These are phyloP conservation scores for Zaprionus bogoriensis DNA, from an alignment of 2,888 invertebrate genomes.

Conservation along the genomic window DNA sequence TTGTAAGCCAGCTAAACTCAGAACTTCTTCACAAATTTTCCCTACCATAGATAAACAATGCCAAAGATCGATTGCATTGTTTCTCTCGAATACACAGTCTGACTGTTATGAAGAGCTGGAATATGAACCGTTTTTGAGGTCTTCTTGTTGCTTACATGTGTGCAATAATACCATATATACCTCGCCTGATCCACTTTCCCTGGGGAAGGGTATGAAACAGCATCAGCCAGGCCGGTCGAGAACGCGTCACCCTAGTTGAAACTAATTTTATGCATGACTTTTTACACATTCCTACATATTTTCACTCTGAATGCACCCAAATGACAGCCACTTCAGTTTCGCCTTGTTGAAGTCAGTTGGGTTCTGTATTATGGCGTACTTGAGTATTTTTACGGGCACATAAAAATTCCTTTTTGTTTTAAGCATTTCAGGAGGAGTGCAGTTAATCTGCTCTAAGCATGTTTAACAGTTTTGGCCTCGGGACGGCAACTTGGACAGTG, in stretches of 20 bases:
- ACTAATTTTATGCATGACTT: conserved; percentile 78
- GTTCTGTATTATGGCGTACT: conserved; percentile 35
- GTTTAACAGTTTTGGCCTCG: conserved; percentile 57
- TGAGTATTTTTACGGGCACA: conserved; percentile 66
- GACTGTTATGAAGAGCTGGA: no score
- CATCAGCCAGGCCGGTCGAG: conserved; percentile 14
- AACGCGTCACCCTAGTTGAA: conserved; percentile 70
- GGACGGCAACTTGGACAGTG: conserved; percentile 5
- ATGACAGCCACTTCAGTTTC: conserved; percentile 66
- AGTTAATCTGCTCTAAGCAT: conserved; percentile 74
- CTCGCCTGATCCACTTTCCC: no score
- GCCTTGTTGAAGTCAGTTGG: conserved; percentile 7
- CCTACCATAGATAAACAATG: no score
- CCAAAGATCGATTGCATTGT: no score
- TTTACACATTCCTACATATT: conserved; percentile 74
- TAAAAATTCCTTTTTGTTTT: conserved; percentile 62
- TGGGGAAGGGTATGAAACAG: conserved; percentile 11
- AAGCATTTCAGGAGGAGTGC: conserved; percentile 74
- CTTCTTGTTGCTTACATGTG: no score
- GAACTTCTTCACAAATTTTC: no score
- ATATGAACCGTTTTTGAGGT: no score
- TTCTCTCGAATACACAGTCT: no score
- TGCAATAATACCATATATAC: no score
- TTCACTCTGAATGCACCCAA: conserved; percentile 62
- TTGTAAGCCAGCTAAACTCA: no score